A percentile compares a stretch with the other conserved stretches of the same genome.
phyloP scores from a whole-genome alignment of 1,140 invertebrate genomes.

The Lucilia cuprina region DNA sequence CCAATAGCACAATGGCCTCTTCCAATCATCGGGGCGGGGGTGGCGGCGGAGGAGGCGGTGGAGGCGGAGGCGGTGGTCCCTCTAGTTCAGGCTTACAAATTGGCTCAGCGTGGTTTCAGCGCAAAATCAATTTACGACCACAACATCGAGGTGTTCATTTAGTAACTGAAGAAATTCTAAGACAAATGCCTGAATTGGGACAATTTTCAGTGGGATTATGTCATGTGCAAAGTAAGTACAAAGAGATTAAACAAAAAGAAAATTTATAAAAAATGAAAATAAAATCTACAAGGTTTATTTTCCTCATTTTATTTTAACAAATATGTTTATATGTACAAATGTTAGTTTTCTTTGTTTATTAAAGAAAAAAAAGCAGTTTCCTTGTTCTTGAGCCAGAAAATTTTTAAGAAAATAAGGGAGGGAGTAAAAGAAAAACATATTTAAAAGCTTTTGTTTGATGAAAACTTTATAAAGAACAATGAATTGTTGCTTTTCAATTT shows the following conservation, averaged over 20 bases:
- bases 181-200: constrained; percentile 89
- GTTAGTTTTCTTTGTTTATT: not conserved
- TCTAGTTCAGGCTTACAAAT: constrained; percentile 74
- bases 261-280: too few relatives aligned
- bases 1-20: constrained; percentile 62
- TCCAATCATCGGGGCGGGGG: constrained; percentile 64
- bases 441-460: too few relatives aligned
- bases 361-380: not conserved
- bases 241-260: too few relatives aligned
- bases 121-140: constrained; percentile 92
- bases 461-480: too few relatives aligned
- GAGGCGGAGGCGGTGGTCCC: constrained; percentile 63
- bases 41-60: constrained; percentile 56
- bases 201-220: constrained; percentile 93
- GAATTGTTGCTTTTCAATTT: too few relatives aligned
- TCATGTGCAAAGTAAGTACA: constrained; percentile 91
- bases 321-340: not conserved
- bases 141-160: constrained; percentile 94
- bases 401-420: not conserved
- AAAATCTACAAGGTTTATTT: not conserved
- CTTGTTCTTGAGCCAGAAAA: not conserved
- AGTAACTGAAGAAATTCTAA: constrained; percentile 93
- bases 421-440: too few relatives aligned
- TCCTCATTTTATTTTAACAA: not conserved
- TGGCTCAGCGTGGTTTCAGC: constrained; percentile 95